Conservation (phyloP, 2,888 invertebrate genomes). For the Ochropleura plecta region DNA sequence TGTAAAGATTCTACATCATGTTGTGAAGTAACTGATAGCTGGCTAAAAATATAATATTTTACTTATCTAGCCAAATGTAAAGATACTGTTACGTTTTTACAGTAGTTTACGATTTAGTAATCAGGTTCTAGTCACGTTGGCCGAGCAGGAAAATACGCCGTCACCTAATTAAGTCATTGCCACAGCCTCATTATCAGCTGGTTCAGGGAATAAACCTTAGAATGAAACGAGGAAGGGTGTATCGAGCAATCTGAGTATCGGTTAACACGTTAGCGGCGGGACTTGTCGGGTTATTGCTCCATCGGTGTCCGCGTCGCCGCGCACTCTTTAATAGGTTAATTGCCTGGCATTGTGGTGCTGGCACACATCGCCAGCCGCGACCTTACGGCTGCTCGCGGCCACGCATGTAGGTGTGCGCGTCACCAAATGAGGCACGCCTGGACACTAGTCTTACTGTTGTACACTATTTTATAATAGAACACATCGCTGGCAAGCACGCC, state of each 20-base stretch:
- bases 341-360: constrained; percentile 89
- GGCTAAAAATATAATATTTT: constrained; percentile 28
- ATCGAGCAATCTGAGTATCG: constrained; percentile 67
- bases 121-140: constrained; percentile 8
- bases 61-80: constrained; percentile 18
- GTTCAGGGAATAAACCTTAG: constrained; percentile 21
- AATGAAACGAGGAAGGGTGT: constrained; percentile 30
- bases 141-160: constrained; percentile 12
- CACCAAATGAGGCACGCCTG: constrained; percentile 80
- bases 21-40: constrained; percentile 32
- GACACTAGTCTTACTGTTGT: constrained; percentile 65
- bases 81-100: constrained; percentile 24
- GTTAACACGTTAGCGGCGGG: constrained; percentile 77
- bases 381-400: constrained; percentile 88
- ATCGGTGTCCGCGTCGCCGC: constrained; percentile 81
- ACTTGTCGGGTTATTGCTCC: constrained; percentile 84
- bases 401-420: constrained; percentile 84
- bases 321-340: constrained; percentile 89
- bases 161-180: constrained; percentile 14
- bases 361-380: constrained; percentile 88
- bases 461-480: constrained; percentile 57
- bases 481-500: constrained; percentile 46
- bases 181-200: constrained; percentile 15
- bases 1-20: constrained; percentile 39
- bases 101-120: constrained; percentile 21